Conservation (phyloP, 2,113 vertebrate genomes). For the Barbus barbus region DNA sequence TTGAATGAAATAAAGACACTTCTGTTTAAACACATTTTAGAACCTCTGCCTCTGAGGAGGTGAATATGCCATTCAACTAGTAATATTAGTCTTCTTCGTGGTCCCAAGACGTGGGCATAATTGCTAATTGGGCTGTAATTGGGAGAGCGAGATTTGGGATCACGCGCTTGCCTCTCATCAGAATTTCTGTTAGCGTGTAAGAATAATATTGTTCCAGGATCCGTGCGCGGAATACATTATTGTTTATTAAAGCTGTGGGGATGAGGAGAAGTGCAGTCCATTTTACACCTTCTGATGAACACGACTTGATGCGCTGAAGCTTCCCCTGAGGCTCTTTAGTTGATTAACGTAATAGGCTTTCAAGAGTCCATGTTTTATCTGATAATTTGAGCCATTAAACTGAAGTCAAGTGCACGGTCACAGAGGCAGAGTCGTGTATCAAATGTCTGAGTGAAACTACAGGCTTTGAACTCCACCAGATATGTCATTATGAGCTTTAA, state of each 20-base stretch:
- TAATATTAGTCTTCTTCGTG: slow-evolving; percentile 67
- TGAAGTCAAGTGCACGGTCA: slow-evolving; percentile 87
- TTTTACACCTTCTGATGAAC: slow-evolving; percentile 88
- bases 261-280: slow-evolving; percentile 79
- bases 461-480: slow-evolving; percentile 38
- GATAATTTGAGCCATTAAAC: slow-evolving; percentile 94
- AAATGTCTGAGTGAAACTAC: slow-evolving; percentile 51
- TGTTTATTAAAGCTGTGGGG: slow-evolving; percentile 78
- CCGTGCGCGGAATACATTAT: slow-evolving; percentile 86
- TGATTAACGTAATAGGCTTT: slow-evolving; percentile 91
- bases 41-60: slow-evolving; percentile 52
- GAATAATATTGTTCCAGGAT: slow-evolving; percentile 84
- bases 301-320: slow-evolving; percentile 79
- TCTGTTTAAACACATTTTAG: slow-evolving; percentile 44
- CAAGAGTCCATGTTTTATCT: slow-evolving; percentile 90
- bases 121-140: slow-evolving; percentile 76
- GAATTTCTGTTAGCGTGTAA: slow-evolving; percentile 68
- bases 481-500: slow-evolving; percentile 40
- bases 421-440: slow-evolving; percentile 80
- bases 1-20: slow-evolving; percentile 37
- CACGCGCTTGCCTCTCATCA: slow-evolving; percentile 74
- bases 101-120: slow-evolving; percentile 65
- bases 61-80: slow-evolving; percentile 64
- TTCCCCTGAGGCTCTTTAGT: slow-evolving; percentile 85
- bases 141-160: slow-evolving; percentile 74